A percentile compares a stretch with the other conserved stretches of the same genome.
phyloP scores from a whole-genome alignment of 1,140 invertebrate species.

The Conus ventricosus region DNA sequence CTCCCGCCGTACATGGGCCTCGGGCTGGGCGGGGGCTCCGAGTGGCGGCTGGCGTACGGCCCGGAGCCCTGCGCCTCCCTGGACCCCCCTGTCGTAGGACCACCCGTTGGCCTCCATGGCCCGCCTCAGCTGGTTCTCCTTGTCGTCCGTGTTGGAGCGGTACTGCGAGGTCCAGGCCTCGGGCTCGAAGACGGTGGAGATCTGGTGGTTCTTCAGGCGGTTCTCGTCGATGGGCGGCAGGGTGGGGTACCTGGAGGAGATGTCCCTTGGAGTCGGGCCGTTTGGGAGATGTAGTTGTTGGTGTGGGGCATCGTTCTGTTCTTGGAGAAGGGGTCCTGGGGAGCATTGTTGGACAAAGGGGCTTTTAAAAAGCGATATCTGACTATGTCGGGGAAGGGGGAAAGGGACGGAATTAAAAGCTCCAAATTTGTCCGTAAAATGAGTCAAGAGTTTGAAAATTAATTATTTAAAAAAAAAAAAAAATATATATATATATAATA shows the following conservation, averaged over 20 bases:
- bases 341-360: too few species aligned
- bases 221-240: slow-evolving; percentile 47
- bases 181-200: slow-evolving; percentile 54
- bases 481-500: too few species aligned
- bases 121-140: slow-evolving; percentile 7
- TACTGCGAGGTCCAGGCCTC: slow-evolving; percentile 47
- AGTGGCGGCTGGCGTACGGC: slow-evolving; percentile 3
- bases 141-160: slow-evolving; percentile 1
- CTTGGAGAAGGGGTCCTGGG: slow-evolving; percentile 22
- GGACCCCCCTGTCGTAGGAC: not conserved
- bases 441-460: too few species aligned
- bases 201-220: slow-evolving; percentile 45
- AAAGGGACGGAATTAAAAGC: too few species aligned
- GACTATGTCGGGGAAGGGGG: too few species aligned
- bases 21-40: not conserved
- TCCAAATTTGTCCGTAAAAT: too few species aligned
- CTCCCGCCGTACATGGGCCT: not conserved
- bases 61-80: slow-evolving; percentile 11
- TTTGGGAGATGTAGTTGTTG: slow-evolving; percentile 19
- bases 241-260: slow-evolving; percentile 35
- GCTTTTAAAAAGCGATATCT: too few species aligned
- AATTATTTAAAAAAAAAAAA: too few species aligned
- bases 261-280: slow-evolving; percentile 47
- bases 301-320: not conserved
- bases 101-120: not conserved